Evolutionary conservation across 2,797 vertebrate species (phyloP).

Genomic region (Bucorvus abyssinicus): DNA sequence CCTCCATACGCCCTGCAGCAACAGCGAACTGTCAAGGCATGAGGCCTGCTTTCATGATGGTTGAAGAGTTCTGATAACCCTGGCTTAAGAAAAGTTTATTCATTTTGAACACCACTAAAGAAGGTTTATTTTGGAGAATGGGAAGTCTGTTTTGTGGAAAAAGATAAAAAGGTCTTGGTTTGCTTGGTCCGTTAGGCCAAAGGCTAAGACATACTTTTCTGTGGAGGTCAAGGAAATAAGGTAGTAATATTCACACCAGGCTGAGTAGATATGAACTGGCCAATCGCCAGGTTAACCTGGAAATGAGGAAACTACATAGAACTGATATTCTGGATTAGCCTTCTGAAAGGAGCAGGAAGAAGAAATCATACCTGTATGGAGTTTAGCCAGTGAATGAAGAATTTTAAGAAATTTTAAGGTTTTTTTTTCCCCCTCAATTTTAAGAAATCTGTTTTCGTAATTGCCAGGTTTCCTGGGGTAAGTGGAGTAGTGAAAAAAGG

Average conservation of each 20-base stretch:
- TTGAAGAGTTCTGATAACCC: background rate
- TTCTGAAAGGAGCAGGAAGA: background rate
- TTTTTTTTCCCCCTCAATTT: background rate
- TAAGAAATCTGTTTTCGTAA: background rate
- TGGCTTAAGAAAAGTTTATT: background rate
- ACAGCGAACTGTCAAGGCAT: accelerated
- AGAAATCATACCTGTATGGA: background rate
- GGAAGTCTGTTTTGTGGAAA: background rate
- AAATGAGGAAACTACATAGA: background rate
- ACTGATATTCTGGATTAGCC: background rate
- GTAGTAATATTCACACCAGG: background rate
- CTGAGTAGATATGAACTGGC: background rate
- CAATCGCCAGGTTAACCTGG: background rate
- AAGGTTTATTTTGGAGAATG: background rate
- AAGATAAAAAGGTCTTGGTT: background rate
- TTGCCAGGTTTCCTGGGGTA: background rate
- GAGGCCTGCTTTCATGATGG: background rate
- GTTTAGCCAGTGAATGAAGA: background rate
- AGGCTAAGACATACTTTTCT: background rate
- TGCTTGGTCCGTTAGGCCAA: background rate
- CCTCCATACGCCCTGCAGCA: background rate
- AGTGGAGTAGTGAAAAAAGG: background rate
- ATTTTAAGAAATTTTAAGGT: background rate
- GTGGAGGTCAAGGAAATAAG: background rate
- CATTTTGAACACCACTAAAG: background rate